Percentiles rank a stretch among this genome's conserved stretches.
phyloP scores from a whole-genome alignment of 2,888 invertebrate genomes.

The Limnephilus auricula region DNA sequence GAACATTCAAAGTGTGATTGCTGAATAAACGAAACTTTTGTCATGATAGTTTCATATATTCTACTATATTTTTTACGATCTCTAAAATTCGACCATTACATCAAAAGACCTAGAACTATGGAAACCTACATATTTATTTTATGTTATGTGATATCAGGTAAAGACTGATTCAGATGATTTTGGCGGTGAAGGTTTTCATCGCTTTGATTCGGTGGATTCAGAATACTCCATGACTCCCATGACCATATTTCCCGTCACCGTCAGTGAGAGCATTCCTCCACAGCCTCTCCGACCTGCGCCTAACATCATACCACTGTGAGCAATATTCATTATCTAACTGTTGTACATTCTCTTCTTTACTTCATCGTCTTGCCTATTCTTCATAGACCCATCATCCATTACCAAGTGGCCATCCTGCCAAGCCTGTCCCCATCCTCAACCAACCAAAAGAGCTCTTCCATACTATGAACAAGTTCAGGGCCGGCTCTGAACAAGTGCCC shows the following conservation, averaged over 20 bases:
- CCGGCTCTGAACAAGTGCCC: too few relatives aligned
- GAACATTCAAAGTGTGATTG: too few relatives aligned
- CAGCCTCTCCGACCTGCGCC: slow-evolving; percentile 83
- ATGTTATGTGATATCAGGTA: slow-evolving; percentile 72
- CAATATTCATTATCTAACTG: not conserved
- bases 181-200: slow-evolving; percentile 78
- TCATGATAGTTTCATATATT: not conserved
- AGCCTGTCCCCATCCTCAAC: not conserved
- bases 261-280: slow-evolving; percentile 77
- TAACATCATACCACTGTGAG: slow-evolving; percentile 67
- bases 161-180: slow-evolving; percentile 82
- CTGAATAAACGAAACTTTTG: too few relatives aligned
- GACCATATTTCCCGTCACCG: slow-evolving; percentile 69
- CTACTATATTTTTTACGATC: not conserved
- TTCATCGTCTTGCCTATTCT: not conserved
- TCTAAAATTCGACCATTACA: not conserved
- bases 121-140: not conserved
- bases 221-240: slow-evolving; percentile 76
- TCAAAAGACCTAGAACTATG: not conserved
- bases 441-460: not conserved
- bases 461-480: not conserved
- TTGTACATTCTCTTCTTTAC: not conserved
- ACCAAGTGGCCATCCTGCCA: not conserved
- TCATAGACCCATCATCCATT: not conserved
- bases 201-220: slow-evolving; percentile 81